Evolutionary conservation across 2,113 vertebrate genomes (phyloP).

Genomic region (Malurus cyaneus): DNA sequence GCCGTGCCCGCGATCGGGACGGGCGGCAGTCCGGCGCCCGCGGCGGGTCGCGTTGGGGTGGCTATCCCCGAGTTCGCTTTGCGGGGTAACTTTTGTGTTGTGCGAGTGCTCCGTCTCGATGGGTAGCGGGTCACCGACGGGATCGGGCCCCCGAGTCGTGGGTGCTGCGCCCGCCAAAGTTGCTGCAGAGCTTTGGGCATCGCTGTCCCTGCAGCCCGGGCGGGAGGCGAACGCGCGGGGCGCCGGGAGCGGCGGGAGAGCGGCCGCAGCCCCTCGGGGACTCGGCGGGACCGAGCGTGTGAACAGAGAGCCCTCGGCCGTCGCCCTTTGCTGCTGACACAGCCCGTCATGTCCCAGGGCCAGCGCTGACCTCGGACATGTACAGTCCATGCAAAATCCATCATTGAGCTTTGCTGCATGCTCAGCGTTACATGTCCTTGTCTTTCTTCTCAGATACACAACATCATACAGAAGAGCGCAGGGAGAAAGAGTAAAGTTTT

Average conservation of each 20-base stretch:
- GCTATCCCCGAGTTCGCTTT: rapidly evolving
- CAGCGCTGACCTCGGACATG: rapidly evolving
- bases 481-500: background rate
- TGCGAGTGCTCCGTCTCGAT: background rate
- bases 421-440: rapidly evolving
- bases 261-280: background rate
- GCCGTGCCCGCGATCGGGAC: background rate
- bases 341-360: rapidly evolving
- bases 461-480: too few relatives aligned
- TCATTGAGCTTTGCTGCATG: rapidly evolving
- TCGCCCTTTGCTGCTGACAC: background rate
- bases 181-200: too few relatives aligned
- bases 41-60: background rate
- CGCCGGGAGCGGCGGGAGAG: background rate
- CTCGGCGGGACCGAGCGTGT: rapidly evolving
- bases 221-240: rapidly evolving
- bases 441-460: background rate
- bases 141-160: background rate
- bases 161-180: rapidly evolving
- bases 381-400: rapidly evolving
- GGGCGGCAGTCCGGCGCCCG: background rate
- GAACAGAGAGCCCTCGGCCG: rapidly evolving
- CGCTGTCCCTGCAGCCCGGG: background rate
- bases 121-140: rapidly evolving
- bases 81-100: background rate